Conservation (phyloP, 2,888 invertebrate genomes). For the Catocala nupta region DNA sequence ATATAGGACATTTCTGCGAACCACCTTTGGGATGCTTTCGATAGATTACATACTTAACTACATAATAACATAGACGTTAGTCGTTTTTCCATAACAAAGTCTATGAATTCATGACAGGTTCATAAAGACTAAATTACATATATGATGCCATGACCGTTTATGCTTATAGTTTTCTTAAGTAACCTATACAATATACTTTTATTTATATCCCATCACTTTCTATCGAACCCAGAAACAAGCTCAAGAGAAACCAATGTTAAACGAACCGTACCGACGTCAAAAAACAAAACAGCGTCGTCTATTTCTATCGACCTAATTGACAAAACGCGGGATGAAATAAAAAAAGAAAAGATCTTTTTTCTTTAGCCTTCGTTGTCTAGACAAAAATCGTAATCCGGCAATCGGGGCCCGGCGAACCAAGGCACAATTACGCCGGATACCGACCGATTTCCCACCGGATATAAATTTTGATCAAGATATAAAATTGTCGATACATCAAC, state of each 20-base stretch:
- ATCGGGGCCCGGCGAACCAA: constrained; percentile 41
- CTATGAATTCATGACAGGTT: too few relatives aligned
- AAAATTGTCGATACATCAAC: constrained; percentile 69
- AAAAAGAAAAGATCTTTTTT: constrained; percentile 32
- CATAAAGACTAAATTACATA: too few relatives aligned
- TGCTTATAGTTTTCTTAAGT: too few relatives aligned
- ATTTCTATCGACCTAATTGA: constrained; percentile 49
- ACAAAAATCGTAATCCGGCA: constrained; percentile 53
- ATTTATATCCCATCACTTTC: neutral
- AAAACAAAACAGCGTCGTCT: constrained; percentile 2
- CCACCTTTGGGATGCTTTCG: too few relatives aligned
- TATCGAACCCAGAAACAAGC: too few relatives aligned
- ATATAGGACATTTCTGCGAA: too few relatives aligned
- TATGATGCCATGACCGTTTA: too few relatives aligned
- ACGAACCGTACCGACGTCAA: constrained; percentile 11
- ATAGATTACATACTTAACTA: too few relatives aligned
- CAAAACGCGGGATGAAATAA: constrained; percentile 47
- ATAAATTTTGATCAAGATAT: constrained; percentile 64
- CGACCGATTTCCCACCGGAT: constrained; percentile 64
- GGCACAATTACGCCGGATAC: constrained; percentile 54
- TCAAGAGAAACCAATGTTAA: neutral
- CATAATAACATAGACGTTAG: too few relatives aligned
- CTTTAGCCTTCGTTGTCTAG: constrained; percentile 46
- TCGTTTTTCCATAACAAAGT: too few relatives aligned
- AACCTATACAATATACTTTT: neutral